Percentiles rank a stretch among this genome's conserved stretches.
Conservation (phyloP, 2,797 vertebrate species). For the Chelon labrosus region DNA sequence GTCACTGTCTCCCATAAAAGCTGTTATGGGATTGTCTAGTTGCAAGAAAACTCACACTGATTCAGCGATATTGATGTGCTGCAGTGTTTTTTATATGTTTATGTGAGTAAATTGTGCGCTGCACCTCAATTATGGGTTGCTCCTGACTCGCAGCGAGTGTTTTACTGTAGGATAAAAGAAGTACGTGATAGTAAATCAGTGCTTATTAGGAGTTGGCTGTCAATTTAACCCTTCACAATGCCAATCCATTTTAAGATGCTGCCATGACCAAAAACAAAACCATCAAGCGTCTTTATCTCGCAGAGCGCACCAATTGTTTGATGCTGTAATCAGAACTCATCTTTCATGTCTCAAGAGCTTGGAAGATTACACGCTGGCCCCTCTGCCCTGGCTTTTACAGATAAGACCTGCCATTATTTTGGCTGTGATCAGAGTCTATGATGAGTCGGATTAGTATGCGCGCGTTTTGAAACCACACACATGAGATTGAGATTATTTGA, state of each 20-base stretch:
- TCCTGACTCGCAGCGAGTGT: background rate
- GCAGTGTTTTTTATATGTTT: no score
- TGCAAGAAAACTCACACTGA: no score
- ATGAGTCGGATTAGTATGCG: constrained; percentile 1
- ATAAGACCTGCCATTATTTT: constrained; percentile 15
- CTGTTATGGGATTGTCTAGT: no score
- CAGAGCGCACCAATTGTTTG: constrained; percentile 26
- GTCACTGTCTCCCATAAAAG: no score
- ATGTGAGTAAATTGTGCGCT: no score
- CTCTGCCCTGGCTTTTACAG: constrained; percentile 7
- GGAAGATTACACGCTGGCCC: constrained; percentile 4
- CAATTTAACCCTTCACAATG: background rate
- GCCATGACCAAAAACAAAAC: constrained; percentile 14
- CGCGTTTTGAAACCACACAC: background rate
- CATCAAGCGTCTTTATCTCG: constrained; percentile 6
- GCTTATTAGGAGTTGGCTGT: background rate
- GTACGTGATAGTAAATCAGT: constrained; percentile 4
- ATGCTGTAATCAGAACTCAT: constrained; percentile 36
- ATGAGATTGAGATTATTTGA: constrained; percentile 2
- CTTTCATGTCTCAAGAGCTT: constrained; percentile 32
- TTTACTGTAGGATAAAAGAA: background rate
- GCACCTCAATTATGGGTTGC: background rate
- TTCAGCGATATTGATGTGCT: no score
- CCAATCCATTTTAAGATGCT: constrained; percentile 17
- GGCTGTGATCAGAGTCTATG: background rate